phyloP scores from a whole-genome alignment of 2,113 vertebrate genomes.

The Orcinus orca region DNA sequence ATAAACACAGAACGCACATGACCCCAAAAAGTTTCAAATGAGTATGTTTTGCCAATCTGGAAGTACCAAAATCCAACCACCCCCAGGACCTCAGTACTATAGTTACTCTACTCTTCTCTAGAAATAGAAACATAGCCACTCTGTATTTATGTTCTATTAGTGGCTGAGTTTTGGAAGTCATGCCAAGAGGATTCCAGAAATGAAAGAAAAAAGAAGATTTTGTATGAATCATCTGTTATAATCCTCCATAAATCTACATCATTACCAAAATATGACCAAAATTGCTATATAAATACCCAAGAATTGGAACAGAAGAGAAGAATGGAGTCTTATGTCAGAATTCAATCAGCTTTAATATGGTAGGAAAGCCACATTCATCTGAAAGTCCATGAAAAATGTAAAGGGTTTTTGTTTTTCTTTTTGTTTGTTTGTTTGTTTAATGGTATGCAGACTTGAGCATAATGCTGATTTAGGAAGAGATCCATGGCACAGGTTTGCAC shows the following conservation, averaged over 20 bases:
- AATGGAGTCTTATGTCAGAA: constrained; percentile 77
- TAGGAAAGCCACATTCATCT: constrained; percentile 64
- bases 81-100: constrained; percentile 62
- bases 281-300: constrained; percentile 78
- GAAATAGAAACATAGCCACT: constrained; percentile 82
- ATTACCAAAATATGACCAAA: constrained; percentile 83
- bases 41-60: constrained; percentile 50
- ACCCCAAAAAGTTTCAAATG: constrained; percentile 39
- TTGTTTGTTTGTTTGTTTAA: not conserved
- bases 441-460: constrained; percentile 24
- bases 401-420: constrained; percentile 39
- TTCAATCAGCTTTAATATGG: constrained; percentile 65
- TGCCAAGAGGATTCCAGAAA: constrained; percentile 77
- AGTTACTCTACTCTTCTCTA: constrained; percentile 69
- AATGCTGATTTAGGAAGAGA: constrained; percentile 56
- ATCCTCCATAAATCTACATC: constrained; percentile 80
- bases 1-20: constrained; percentile 43
- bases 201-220: constrained; percentile 61
- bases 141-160: constrained; percentile 83
- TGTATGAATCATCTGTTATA: constrained; percentile 81
- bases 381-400: constrained; percentile 17
- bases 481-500: constrained; percentile 26
- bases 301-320: constrained; percentile 70
- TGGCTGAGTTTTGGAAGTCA: constrained; percentile 76
- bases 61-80: constrained; percentile 69